Evolutionary conservation across 2,888 invertebrate genomes (phyloP).

Genomic region (Aphelenchoides bicaudatus): DNA sequence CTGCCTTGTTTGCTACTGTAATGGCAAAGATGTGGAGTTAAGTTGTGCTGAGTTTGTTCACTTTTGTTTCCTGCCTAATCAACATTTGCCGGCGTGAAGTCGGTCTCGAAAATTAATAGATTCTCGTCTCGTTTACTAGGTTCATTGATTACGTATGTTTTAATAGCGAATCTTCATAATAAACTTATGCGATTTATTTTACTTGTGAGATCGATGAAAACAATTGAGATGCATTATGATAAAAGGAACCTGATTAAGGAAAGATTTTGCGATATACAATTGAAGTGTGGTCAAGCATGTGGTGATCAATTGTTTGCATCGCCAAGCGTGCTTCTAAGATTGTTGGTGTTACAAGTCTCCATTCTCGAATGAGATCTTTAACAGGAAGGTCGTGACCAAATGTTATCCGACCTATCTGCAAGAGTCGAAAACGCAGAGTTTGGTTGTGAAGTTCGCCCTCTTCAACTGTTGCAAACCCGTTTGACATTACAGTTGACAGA

Average conservation of each 20-base stretch:
- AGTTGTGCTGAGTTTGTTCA: no score
- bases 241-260: slow-evolving; percentile 33
- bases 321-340: slow-evolving; percentile 53
- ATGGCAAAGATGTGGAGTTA: no score
- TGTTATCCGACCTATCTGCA: slow-evolving; percentile 57
- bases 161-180: no score
- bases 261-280: slow-evolving; percentile 49
- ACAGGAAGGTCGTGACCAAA: slow-evolving; percentile 59
- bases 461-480: slow-evolving; percentile 58
- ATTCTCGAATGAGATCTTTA: slow-evolving; percentile 56
- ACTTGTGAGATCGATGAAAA: no score
- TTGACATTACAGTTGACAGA: slow-evolving; percentile 51
- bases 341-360: slow-evolving; percentile 46
- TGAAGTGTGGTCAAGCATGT: slow-evolving; percentile 50
- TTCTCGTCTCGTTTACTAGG: no score
- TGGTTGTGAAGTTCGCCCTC: slow-evolving; percentile 48
- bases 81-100: no score
- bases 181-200: no score
- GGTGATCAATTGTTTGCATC: slow-evolving; percentile 58
- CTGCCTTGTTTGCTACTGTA: neutral
- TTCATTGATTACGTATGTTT: no score
- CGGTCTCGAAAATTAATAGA: no score
- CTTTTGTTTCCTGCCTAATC: no score
- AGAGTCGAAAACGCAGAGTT: slow-evolving; percentile 46
- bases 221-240: no score